Conservation (phyloP, 2,113 vertebrate genomes). For the Cygnus buccinator region DNA sequence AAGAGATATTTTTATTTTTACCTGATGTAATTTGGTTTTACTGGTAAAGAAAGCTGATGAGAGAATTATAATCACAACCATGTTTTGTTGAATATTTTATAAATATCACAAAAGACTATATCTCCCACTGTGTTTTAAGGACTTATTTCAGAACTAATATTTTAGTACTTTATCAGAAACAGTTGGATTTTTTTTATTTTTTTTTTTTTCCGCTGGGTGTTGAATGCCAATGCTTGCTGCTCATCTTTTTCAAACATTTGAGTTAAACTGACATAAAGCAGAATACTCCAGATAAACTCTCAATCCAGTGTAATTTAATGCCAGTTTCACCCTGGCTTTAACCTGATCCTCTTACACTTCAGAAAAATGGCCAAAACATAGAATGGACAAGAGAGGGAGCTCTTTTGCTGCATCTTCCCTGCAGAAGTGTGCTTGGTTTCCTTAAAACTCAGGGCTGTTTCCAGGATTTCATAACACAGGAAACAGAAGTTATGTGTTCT, state of each 20-base stretch:
- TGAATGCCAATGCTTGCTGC: neutral
- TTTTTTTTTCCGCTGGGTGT: neutral
- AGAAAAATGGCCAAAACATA: neutral
- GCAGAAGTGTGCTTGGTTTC: neutral
- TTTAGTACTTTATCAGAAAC: slow-evolving; percentile 23
- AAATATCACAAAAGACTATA: neutral
- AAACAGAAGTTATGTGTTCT: slow-evolving; percentile 68
- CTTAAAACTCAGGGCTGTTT: slow-evolving; percentile 45
- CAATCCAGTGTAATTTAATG: neutral
- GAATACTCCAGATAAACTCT: neutral
- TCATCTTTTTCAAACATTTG: neutral
- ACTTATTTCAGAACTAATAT: slow-evolving; percentile 12
- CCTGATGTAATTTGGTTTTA: neutral
- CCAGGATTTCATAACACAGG: slow-evolving; percentile 81
- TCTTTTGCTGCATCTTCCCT: slow-evolving; percentile 64
- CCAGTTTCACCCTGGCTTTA: neutral
- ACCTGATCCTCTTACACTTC: rapidly evolving
- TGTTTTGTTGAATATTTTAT: neutral
- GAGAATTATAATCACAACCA: slow-evolving; percentile 32
- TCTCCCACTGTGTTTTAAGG: slow-evolving; percentile 1
- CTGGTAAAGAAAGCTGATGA: slow-evolving; percentile 1
- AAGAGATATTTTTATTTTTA: neutral
- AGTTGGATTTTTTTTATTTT: neutral
- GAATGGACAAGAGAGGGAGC: slow-evolving; percentile 76
- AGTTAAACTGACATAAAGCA: slow-evolving; percentile 16